These are phyloP conservation scores for Epinephelus moara DNA, from an alignment of 2,113 vertebrate genomes.

Conservation along the genomic window DNA sequence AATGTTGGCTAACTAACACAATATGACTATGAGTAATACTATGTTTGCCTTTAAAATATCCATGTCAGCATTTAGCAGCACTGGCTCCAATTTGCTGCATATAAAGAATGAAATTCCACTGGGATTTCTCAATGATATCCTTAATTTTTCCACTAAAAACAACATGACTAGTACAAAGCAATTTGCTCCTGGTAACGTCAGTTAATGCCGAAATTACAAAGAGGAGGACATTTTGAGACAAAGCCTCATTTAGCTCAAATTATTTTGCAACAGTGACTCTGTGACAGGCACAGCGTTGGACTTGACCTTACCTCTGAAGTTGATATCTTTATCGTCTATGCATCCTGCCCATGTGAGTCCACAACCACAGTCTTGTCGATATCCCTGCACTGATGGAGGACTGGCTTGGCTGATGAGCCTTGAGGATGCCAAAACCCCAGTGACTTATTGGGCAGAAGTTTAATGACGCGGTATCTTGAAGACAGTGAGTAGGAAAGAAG, in stretches of 20 bases:
- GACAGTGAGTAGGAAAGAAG: conserved; percentile 66
- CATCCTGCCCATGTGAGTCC: conserved; percentile 59
- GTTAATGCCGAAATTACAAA: not conserved
- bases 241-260: not conserved
- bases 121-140: not conserved
- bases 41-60: conserved; percentile 2
- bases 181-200: not conserved
- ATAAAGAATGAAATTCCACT: not conserved
- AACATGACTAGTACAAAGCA: not conserved
- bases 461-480: conserved; percentile 61
- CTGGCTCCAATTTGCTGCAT: not conserved
- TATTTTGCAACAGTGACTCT: not conserved
- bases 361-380: conserved; percentile 40
- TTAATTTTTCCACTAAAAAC: not conserved
- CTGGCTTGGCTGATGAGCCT: conserved; percentile 17
- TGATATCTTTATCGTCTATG: conserved; percentile 65
- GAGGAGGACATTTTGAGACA: not conserved
- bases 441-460: conserved; percentile 39
- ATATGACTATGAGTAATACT: not conserved
- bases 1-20: not conserved
- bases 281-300: not conserved
- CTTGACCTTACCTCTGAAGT: conserved; percentile 74
- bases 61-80: not conserved
- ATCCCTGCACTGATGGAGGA: conserved; percentile 31
- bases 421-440: conserved; percentile 39